phyloP scores from a whole-genome alignment of 2,797 vertebrate species.

The Neosalanx taihuensis region DNA sequence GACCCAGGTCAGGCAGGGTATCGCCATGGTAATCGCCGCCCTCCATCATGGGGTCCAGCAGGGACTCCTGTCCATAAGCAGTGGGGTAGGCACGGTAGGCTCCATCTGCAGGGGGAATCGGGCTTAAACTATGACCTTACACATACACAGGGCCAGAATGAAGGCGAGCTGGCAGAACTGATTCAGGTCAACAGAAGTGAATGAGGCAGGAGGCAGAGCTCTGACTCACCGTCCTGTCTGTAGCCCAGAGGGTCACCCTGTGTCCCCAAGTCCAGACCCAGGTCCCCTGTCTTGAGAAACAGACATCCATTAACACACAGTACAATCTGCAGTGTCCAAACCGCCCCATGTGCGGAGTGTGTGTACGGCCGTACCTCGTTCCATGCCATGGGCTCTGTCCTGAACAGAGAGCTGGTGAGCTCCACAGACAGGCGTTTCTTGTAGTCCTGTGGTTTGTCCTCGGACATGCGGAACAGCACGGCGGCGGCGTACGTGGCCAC shows the following conservation, averaged over 20 bases:
- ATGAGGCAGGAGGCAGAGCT: not conserved
- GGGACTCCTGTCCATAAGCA: conserved; percentile 90
- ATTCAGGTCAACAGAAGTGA: not conserved
- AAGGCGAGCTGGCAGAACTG: too few relatives aligned
- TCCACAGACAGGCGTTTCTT: conserved; percentile 97
- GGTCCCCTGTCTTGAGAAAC: conserved; percentile 84
- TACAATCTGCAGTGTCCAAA: not conserved
- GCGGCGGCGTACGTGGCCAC: conserved; percentile 97
- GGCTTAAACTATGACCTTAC: not conserved
- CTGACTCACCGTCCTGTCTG: conserved; percentile 88
- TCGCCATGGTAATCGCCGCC: conserved; percentile 87
- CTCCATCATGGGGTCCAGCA: conserved; percentile 99
- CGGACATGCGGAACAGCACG: conserved; percentile 98
- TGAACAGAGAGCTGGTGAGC: conserved; percentile 95
- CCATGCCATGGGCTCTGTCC: conserved; percentile 97
- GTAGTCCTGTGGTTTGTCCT: conserved; percentile 98
- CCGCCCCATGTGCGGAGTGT: not conserved
- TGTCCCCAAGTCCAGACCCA: conserved; percentile 92
- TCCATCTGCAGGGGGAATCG: conserved; percentile 74
- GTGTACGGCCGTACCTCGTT: conserved; percentile 79
- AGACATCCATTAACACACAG: not conserved
- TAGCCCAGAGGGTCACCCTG: conserved; percentile 96
- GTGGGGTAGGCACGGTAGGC: conserved; percentile 93
- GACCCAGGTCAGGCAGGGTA: conserved; percentile 93
- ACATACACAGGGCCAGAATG: not conserved